Evolutionary conservation across 2,113 vertebrate genomes (phyloP).

Genomic region (Aplodontia rufa): DNA sequence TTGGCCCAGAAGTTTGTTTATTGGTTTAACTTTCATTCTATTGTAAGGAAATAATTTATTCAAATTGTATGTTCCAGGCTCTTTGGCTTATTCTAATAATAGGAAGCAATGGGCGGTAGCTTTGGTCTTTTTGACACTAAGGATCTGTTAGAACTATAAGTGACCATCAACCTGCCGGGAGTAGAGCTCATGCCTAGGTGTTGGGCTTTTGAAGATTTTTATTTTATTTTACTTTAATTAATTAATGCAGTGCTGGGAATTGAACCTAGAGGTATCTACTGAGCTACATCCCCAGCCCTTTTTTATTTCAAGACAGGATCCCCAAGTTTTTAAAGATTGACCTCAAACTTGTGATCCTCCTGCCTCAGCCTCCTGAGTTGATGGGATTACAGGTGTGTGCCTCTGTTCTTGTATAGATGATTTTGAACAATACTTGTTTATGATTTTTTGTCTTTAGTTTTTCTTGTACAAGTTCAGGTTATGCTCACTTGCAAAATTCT

Average conservation of each 20-base stretch:
- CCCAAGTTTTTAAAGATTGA: too few species aligned
- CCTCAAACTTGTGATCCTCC: too few species aligned
- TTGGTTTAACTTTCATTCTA: background rate
- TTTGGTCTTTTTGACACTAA: background rate
- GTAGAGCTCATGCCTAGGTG: background rate
- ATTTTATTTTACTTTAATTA: too few species aligned
- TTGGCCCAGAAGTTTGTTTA: background rate
- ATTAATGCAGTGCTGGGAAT: too few species aligned
- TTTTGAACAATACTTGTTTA: background rate
- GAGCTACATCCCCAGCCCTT: too few species aligned
- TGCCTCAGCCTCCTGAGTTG: too few species aligned
- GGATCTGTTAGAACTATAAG: background rate
- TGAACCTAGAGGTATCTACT: too few species aligned
- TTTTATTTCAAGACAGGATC: too few species aligned
- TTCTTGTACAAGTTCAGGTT: background rate
- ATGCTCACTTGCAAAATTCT: background rate
- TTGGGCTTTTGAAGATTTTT: background rate
- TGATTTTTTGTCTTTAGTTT: conserved; percentile 24
- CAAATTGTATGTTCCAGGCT: background rate
- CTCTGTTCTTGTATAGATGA: background rate
- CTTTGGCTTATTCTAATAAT: background rate
- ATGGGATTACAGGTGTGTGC: too few species aligned
- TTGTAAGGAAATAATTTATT: background rate
- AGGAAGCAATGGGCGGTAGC: background rate
- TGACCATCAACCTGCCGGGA: background rate